Evolutionary conservation across 1,140 invertebrate genomes (phyloP).

Genomic region (Drosophila pseudoobscura): DNA sequence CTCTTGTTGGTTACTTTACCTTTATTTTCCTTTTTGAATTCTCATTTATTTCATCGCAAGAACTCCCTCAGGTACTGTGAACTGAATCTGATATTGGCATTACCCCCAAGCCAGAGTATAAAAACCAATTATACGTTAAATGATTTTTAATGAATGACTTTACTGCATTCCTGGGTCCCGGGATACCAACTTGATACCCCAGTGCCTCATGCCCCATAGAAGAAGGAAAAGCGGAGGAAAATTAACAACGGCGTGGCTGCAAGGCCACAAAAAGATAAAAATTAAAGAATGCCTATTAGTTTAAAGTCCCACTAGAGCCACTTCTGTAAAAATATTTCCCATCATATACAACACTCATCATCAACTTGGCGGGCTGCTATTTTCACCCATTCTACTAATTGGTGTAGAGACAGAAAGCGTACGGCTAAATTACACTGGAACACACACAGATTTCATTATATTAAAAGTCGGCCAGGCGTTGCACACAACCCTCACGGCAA

Average conservation of each 20-base stretch:
- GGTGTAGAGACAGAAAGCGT: conserved; percentile 35
- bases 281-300: too few relatives aligned
- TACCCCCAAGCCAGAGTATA: conserved; percentile 10
- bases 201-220: too few relatives aligned
- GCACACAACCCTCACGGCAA: conserved; percentile 37
- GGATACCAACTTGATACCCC: too few relatives aligned
- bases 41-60: not conserved
- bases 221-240: too few relatives aligned
- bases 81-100: not conserved
- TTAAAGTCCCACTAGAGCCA: too few relatives aligned
- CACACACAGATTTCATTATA: conserved; percentile 47
- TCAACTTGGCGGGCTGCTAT: not conserved
- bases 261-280: too few relatives aligned
- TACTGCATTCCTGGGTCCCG: too few relatives aligned
- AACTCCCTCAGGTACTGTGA: not conserved
- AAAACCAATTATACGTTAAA: conserved; percentile 37
- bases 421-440: conserved; percentile 38
- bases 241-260: too few relatives aligned
- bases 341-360: too few relatives aligned
- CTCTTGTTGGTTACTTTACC: too few relatives aligned
- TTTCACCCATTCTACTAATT: conserved; percentile 31
- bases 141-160: conserved; percentile 29
- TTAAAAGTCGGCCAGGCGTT: conserved; percentile 38
- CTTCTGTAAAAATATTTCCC: too few relatives aligned
- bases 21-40: too few relatives aligned